Base-by-base conservation (phyloP, 2,888 invertebrate genomes). In the Parnassius mnemosyne region DNA sequence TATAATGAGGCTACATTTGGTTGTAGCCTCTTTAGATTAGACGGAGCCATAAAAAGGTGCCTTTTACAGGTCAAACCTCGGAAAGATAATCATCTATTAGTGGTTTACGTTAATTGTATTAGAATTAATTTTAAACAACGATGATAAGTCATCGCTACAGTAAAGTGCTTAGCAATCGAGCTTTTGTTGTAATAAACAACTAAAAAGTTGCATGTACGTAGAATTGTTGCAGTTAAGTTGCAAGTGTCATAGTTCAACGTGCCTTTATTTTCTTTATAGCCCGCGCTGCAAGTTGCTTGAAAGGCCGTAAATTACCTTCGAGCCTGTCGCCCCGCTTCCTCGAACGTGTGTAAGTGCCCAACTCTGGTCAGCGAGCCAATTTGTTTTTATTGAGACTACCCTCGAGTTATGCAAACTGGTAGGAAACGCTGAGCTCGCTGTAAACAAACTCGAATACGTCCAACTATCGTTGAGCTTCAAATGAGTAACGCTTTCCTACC, bases 311-410 rank as follows among this genome's bases (percentile, higher is more conserved):
- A 89, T 89, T 86, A 86, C 75, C 78, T 78, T 74, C 73, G 78
- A 76, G 80, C 85, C 75, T 88, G 89, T 88, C 89, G 87, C 85
- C 72, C 74, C 66, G 84, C 80, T 89, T 89, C 87, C 88, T 87
- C 78, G 89, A 80, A 89, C 89, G 89, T 89, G 89, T 86, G 87
- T 85, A 87, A 87, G 71, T 82, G 87, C 79, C 78, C 81, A 76
- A 79, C 85, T 85, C 79, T 80, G 87, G 85, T 84, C 86, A 83
- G 85, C 82, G 81, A 68, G 85, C 87, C 89, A 89, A 90, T 90
- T 89, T 90, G 85, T 90, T 90, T 89, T 90, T 90, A 90, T 90
- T 87, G 88, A 87, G 88, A 89, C 89, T 89, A 87, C 89, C 89
- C 89, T 82, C 84, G 80, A 85, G 85, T 89, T 89, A 89, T 89